Conservation (phyloP, 64 coral and sea anemone genomes). For the Acropora tenuis region DNA sequence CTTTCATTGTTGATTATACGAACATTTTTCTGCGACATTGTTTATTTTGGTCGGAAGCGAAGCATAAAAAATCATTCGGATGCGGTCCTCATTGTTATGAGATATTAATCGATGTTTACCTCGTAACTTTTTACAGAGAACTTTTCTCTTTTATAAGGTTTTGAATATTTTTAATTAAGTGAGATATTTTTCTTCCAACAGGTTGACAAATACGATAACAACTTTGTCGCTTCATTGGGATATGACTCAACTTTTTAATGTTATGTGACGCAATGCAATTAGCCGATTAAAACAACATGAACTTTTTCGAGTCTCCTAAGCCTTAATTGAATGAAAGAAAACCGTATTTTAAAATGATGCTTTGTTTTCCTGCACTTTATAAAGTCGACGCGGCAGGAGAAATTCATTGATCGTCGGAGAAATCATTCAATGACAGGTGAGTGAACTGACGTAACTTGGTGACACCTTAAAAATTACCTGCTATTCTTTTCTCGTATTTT, state of each 20-base stretch:
- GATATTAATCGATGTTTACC: background rate
- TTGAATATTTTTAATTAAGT: background rate
- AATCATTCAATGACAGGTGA: background rate
- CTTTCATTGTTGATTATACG: background rate
- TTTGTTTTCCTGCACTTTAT: background rate
- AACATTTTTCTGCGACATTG: background rate
- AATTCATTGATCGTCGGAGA: background rate
- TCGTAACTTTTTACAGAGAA: background rate
- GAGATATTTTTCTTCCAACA: background rate
- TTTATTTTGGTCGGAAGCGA: conserved; percentile 36
- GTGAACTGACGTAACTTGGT: background rate
- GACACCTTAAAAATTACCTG: too few relatives aligned
- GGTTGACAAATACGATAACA: background rate
- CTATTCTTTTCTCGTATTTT: background rate
- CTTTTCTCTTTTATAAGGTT: background rate
- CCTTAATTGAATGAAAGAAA: conserved; percentile 1
- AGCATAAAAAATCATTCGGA: conserved; percentile 8
- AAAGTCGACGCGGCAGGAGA: background rate
- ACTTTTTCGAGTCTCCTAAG: conserved; percentile 37
- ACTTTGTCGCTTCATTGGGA: background rate
- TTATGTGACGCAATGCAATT: background rate
- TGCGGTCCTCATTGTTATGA: background rate
- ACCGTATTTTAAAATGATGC: background rate
- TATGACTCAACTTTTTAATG: too few relatives aligned
- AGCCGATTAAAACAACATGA: background rate